Conservation (phyloP, 2,888 invertebrate species). For the Drosophila kambysellisi region DNA sequence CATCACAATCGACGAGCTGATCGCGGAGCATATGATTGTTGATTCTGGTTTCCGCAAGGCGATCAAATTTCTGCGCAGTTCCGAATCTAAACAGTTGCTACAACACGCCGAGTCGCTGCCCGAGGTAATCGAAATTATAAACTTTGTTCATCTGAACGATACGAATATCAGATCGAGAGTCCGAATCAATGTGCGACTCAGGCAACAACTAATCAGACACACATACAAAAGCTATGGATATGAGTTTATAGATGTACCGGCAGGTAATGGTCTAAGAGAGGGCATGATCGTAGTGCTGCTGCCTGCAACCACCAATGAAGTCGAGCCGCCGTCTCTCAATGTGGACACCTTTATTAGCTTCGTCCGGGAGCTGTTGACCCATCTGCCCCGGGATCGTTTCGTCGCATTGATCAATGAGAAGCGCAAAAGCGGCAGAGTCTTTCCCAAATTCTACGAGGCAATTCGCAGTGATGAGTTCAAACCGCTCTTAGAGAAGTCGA, state of each 20-base stretch:
- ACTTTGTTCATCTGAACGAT: conserved; percentile 75
- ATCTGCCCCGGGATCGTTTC: conserved; percentile 72
- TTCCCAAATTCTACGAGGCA: conserved; percentile 77
- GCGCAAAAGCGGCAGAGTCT: conserved; percentile 54
- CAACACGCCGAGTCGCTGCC: conserved; percentile 69
- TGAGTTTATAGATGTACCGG: conserved; percentile 3
- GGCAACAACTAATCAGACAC: conserved; percentile 5
- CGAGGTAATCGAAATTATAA: conserved; percentile 73
- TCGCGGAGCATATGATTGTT: conserved; percentile 72
- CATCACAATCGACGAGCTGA: conserved; percentile 64
- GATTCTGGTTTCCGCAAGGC: conserved; percentile 77
- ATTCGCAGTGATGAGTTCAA: conserved; percentile 68
- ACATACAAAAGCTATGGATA: conserved; percentile 19
- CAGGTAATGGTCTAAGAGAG: conserved; percentile 8
- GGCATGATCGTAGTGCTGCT: conserved; percentile 48
- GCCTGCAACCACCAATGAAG: conserved; percentile 1
- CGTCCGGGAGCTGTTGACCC: conserved; percentile 65
- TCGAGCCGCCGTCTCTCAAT: neutral
- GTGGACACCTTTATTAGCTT: conserved; percentile 66
- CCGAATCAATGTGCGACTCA: neutral
- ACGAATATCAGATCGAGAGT: conserved; percentile 18
- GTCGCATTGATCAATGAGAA: conserved; percentile 77
- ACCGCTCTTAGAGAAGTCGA: conserved; percentile 55
- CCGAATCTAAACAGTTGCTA: conserved; percentile 65
- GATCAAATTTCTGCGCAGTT: conserved; percentile 67